Conservation (phyloP, 2,113 vertebrate genomes). For the Perca flavescens region DNA sequence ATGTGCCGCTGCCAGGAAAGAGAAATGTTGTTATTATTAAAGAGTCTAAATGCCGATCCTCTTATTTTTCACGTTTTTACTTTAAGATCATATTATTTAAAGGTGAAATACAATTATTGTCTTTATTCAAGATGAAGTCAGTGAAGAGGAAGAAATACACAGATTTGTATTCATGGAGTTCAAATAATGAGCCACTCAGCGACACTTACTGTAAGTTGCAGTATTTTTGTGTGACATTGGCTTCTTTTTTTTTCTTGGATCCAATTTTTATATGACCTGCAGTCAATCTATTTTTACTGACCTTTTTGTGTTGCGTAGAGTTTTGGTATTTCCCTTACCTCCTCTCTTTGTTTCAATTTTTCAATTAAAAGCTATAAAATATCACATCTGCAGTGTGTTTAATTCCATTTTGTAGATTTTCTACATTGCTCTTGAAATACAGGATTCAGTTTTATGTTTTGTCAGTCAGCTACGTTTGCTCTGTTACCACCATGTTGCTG, state of each 20-base stretch:
- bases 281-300: conserved; percentile 53
- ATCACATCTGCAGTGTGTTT: conserved; percentile 7
- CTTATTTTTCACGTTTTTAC: conserved; percentile 18
- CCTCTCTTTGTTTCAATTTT: conserved; percentile 34
- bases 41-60: conserved; percentile 15
- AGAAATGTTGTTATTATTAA: conserved; percentile 3
- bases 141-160: conserved; percentile 9
- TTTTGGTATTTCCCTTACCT: conserved; percentile 29
- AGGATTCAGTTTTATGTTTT: neutral
- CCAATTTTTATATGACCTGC: conserved; percentile 53
- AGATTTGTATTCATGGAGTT: conserved; percentile 36
- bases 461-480: neutral
- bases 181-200: conserved; percentile 38
- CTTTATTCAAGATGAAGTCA: conserved; percentile 16
- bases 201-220: conserved; percentile 12
- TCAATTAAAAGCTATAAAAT: conserved; percentile 51
- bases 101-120: conserved; percentile 5
- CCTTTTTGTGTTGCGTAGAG: conserved; percentile 41
- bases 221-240: conserved; percentile 19
- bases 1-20: neutral
- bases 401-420: neutral
- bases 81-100: conserved; percentile 40
- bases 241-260: conserved; percentile 6
- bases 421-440: neutral
- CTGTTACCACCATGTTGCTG: neutral